These are phyloP conservation scores for Pipistrellus pipistrellus DNA, from an alignment of 2,797 vertebrate species.

Conservation along the genomic window DNA sequence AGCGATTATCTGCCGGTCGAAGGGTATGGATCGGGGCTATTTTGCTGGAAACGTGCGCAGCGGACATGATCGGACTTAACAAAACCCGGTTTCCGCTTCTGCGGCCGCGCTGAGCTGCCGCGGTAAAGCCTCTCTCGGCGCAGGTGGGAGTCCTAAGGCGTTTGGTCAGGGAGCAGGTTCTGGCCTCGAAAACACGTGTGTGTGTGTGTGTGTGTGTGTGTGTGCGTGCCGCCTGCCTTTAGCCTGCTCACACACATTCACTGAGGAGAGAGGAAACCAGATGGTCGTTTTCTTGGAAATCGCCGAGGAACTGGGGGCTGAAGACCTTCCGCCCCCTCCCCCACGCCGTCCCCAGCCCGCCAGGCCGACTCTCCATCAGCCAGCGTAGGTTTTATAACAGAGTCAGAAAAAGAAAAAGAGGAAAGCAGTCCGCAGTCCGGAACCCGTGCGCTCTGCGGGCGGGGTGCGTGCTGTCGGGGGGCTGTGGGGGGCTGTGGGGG, in stretches of 20 bases:
- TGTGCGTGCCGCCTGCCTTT: background rate
- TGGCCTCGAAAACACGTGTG: background rate
- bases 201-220: too few relatives aligned
- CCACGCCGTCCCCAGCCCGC: background rate
- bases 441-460: background rate
- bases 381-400: conserved; percentile 3
- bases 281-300: conserved; percentile 66
- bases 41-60: conserved; percentile 73
- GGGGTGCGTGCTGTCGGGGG: conserved; percentile 54
- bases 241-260: conserved; percentile 41
- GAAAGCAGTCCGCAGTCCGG: conserved; percentile 45
- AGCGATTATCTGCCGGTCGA: conserved; percentile 80
- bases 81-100: conserved; percentile 57
- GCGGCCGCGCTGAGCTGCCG: conserved; percentile 10
- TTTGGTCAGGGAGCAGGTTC: conserved; percentile 49
- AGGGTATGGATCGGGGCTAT: conserved; percentile 75
- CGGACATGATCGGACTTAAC: conserved; percentile 46
- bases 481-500: too few relatives aligned
- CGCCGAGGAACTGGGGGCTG: conserved; percentile 3
- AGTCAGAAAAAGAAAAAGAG: conserved; percentile 27
- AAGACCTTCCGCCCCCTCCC: background rate
- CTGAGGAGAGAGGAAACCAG: conserved; percentile 39
- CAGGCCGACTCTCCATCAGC: background rate
- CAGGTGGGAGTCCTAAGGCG: background rate
- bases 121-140: background rate